A percentile compares a stretch with the other conserved stretches of the same genome.
These are phyloP conservation scores for Siniperca chuatsi DNA, from an alignment of 2,113 vertebrate species.

Conservation along the genomic window DNA sequence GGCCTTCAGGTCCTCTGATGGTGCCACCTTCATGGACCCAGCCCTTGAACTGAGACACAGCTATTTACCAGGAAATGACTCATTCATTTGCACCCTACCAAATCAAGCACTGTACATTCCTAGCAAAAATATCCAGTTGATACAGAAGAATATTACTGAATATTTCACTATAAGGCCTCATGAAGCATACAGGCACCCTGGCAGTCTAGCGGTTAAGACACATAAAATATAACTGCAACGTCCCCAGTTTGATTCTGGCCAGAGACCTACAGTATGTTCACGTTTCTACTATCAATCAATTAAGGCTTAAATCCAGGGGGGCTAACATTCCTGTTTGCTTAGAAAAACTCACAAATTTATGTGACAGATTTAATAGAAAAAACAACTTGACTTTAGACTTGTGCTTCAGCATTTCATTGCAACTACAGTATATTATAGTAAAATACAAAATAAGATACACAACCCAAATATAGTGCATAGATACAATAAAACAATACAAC, in stretches of 20 bases:
- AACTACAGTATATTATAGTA: too few relatives aligned
- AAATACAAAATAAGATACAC: background rate
- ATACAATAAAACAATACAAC: background rate
- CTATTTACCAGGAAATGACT: background rate
- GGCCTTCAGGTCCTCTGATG: conserved; percentile 5
- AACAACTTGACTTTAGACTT: background rate
- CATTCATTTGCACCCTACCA: background rate
- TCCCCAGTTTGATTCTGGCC: background rate
- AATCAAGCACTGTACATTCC: background rate
- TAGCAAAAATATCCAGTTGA: background rate
- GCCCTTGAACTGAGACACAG: background rate
- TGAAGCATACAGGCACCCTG: background rate
- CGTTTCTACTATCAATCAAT: background rate
- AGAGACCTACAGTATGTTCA: too few relatives aligned
- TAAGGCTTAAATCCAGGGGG: background rate
- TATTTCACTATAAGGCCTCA: background rate
- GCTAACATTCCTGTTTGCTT: background rate
- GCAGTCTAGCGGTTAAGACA: background rate
- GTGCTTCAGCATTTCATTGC: background rate
- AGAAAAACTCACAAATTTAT: background rate
- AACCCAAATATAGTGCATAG: background rate
- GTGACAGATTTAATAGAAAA: background rate
- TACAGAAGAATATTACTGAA: background rate
- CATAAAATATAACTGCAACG: background rate
- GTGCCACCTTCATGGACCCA: conserved; percentile 4